Evolutionary conservation across 2,797 vertebrate genomes (phyloP).

Genomic region (Gymnopithys bicolor): DNA sequence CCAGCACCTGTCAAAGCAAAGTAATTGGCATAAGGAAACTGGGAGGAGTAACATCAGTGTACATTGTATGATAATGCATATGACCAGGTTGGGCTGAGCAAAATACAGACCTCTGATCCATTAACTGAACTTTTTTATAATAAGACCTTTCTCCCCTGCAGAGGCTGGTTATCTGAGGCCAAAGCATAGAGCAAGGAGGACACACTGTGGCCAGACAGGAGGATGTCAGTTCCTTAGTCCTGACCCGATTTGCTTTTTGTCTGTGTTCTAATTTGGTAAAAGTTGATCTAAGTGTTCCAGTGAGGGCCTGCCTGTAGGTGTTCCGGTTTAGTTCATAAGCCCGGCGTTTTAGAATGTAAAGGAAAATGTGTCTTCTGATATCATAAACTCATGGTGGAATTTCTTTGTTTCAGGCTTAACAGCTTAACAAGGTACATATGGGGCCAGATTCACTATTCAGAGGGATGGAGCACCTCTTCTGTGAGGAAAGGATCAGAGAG

Average conservation of each 20-base stretch:
- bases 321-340: neutral
- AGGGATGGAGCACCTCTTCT: neutral
- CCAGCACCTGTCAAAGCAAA: conserved; percentile 17
- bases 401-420: neutral
- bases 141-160: neutral
- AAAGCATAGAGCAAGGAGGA: conserved; percentile 49
- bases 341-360: rapidly evolving
- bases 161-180: neutral
- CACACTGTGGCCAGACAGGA: conserved; percentile 61
- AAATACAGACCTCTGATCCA: neutral
- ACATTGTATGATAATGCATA: neutral
- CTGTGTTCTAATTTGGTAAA: neutral
- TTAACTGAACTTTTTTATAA: neutral
- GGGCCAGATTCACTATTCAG: neutral
- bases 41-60: neutral
- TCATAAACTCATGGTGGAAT: rapidly evolving
- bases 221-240: neutral
- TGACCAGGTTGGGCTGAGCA: conserved; percentile 6
- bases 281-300: neutral
- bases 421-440: neutral
- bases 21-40: neutral
- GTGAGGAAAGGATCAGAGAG: neutral
- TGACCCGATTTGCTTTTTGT: neutral
- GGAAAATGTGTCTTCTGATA: neutral
- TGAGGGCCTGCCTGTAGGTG: neutral